These are phyloP conservation scores for Pao palembangensis DNA, from an alignment of 2,113 vertebrate species.

Conservation along the genomic window DNA sequence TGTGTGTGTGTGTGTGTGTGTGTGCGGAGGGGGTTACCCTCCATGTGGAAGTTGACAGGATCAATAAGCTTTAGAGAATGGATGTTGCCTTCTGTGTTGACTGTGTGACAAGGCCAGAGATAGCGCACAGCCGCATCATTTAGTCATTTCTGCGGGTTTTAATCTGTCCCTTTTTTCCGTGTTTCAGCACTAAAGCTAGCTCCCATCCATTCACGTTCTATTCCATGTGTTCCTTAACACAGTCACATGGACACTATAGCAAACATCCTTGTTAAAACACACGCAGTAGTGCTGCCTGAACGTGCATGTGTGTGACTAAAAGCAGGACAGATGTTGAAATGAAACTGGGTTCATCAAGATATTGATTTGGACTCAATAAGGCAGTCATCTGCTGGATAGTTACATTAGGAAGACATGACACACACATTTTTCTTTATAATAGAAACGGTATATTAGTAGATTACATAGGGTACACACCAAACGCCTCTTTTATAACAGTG, in stretches of 20 bases:
- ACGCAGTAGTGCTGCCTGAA: neutral
- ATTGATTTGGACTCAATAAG: slow-evolving; percentile 57
- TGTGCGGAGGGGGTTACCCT: slow-evolving; percentile 15
- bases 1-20: slow-evolving; percentile 6
- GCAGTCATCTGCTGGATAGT: slow-evolving; percentile 53
- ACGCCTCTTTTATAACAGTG: neutral
- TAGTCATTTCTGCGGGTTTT: neutral
- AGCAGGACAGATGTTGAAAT: slow-evolving; percentile 10
- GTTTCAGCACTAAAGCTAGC: neutral
- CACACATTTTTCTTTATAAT: slow-evolving; percentile 27
- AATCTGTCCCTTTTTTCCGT: neutral
- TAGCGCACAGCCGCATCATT: neutral
- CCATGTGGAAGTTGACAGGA: slow-evolving; percentile 49
- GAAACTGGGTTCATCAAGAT: slow-evolving; percentile 36
- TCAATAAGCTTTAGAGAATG: slow-evolving; percentile 66
- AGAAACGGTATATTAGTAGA: slow-evolving; percentile 28
- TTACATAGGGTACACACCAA: slow-evolving; percentile 8
- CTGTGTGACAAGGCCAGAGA: slow-evolving; percentile 28
- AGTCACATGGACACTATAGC: too few species aligned
- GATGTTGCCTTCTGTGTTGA: slow-evolving; percentile 33
- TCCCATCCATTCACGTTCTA: too few species aligned
- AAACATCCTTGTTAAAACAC: too few species aligned
- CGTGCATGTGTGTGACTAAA: slow-evolving; percentile 6
- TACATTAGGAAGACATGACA: slow-evolving; percentile 57
- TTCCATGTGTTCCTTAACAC: too few species aligned